phyloP scores from a whole-genome alignment of 2,888 invertebrate genomes.

The Cephus spinipes region DNA sequence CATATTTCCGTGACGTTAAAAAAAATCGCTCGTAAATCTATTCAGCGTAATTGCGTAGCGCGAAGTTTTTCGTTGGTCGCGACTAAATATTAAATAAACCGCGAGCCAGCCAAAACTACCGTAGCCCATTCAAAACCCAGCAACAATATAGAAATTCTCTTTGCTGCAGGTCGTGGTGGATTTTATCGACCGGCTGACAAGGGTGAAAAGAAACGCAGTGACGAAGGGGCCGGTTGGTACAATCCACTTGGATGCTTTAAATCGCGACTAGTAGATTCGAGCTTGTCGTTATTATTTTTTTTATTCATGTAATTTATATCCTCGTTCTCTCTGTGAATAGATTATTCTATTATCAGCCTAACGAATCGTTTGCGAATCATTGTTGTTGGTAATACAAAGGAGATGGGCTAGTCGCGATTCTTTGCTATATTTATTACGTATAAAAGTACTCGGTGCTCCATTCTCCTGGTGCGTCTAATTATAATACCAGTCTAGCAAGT shows the following conservation, averaged over 20 bases:
- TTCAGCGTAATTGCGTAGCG: constrained; percentile 33
- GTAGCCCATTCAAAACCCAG: not conserved
- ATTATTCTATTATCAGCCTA: not conserved
- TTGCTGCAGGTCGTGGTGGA: not conserved
- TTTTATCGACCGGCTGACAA: not conserved
- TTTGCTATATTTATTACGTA: not conserved
- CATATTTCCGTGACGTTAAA: constrained; percentile 25
- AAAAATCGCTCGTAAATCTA: constrained; percentile 30
- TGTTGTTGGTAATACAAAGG: not conserved
- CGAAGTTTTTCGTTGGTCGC: constrained; percentile 21
- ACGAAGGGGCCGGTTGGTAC: not conserved
- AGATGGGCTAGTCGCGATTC: not conserved
- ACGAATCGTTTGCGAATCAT: not conserved
- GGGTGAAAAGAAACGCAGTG: not conserved
- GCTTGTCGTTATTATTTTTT: not conserved
- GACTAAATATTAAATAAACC: constrained; percentile 32
- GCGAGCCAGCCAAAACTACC: constrained; percentile 8
- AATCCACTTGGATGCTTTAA: not conserved
- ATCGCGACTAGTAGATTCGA: not conserved
- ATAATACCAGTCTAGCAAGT: not conserved
- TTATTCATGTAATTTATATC: not conserved
- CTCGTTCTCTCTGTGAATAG: not conserved
- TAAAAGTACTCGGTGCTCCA: not conserved
- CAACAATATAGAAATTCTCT: not conserved
- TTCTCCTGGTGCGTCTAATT: not conserved